These are phyloP conservation scores for Lasioglossum morio DNA, from an alignment of 2,888 invertebrate genomes.

Conservation along the genomic window DNA sequence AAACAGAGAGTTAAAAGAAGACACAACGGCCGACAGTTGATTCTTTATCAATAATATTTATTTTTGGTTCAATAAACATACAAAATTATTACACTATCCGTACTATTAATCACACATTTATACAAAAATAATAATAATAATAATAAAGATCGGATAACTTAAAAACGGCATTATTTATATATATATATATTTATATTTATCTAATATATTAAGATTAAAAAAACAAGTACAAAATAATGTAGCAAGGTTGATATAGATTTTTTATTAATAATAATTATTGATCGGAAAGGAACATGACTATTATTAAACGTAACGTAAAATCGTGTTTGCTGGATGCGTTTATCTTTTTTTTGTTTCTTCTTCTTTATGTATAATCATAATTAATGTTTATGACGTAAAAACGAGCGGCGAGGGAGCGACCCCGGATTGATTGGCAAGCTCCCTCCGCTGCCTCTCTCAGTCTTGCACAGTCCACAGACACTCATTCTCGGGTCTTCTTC, in stretches of 20 bases:
- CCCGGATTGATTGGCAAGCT: conserved; percentile 75
- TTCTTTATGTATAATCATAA: conserved; percentile 78
- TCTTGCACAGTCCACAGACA: conserved; percentile 80
- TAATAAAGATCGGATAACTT: conserved; percentile 78
- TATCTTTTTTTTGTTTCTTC: conserved; percentile 53
- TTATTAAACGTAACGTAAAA: conserved; percentile 78
- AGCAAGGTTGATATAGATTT: conserved; percentile 78
- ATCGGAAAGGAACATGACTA: conserved; percentile 81
- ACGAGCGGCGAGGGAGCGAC: conserved; percentile 78
- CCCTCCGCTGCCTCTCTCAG: conserved; percentile 81
- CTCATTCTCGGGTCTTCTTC: conserved; percentile 55
- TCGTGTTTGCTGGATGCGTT: conserved; percentile 77
- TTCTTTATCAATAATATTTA: conserved; percentile 84
- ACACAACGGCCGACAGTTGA: conserved; percentile 27
- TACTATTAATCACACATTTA: conserved; percentile 84
- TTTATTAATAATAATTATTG: conserved; percentile 75
- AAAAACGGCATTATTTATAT: conserved; percentile 79
- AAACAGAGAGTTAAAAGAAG: conserved; percentile 40
- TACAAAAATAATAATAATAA: conserved; percentile 82
- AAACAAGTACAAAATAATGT: conserved; percentile 82
- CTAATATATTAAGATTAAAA: conserved; percentile 77
- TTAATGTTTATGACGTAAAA: conserved; percentile 81
- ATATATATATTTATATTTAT: conserved; percentile 67
- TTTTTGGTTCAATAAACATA: conserved; percentile 85
- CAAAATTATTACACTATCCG: conserved; percentile 84